Evolutionary conservation across 2,888 invertebrate species (phyloP), one percentile per base, ranked within the genome.

Genomic region (Salticus scenicus): DNA sequence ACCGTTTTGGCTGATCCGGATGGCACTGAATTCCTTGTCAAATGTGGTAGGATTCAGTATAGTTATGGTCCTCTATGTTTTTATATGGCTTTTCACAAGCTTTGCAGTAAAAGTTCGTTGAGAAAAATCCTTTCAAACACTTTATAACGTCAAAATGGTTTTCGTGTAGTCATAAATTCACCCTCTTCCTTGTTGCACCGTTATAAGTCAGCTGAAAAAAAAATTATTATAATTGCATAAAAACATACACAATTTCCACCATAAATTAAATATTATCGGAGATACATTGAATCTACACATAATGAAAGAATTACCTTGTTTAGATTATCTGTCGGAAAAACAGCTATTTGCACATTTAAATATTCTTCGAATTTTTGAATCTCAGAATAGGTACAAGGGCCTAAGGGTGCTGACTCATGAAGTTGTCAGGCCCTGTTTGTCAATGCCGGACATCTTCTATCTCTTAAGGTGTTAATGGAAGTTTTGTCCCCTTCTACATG

Each of bases 151-250:
- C 57, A 12, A 24, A 37, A 41, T 76, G 30, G 4, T 41, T 24
- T 12, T 66, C 37, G 33, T 37, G 67, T 10, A 67, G 47, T 17
- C 51, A 74, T 5, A 47, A n/a, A 42, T 42, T 66, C 1, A 73
- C 33, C 20, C 51, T n/a, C 12, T 14, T 0, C n/a, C 42, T 42
- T 0, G 47, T 17, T 0, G 1, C 8, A 14, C 71, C 71, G 28
- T 71, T 71, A 28, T 71, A 71, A 1, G 27, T 2, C 1, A 71
- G 47, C 47, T 71, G 14, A 0, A 71, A 71, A 42, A 71, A 27
- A 47, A 47, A n/a, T 8, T n/a, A n/a, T n/a, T n/a, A n/a, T 7
- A 37, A 37, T 37, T 37, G 37, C 10, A 7, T 37, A 37, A 37
- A 37, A 37, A 7, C 37, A 37, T 37, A 10, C 37, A 37, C 37